phyloP scores from a whole-genome alignment of 2,888 invertebrate species.

The Nemurella pictetii region DNA sequence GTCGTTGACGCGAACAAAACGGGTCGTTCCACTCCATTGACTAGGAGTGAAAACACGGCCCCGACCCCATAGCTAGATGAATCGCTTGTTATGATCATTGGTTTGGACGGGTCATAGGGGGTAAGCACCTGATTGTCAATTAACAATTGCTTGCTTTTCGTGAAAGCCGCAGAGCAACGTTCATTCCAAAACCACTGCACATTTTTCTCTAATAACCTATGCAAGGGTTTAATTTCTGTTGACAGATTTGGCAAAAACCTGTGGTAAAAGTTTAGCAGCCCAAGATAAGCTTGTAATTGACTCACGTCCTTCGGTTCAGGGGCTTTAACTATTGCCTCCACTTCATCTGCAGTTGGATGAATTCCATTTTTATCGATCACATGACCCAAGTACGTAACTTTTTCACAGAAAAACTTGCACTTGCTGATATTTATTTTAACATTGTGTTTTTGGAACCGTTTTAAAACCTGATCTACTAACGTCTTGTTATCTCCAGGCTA shows the following conservation, averaged over 20 bases:
- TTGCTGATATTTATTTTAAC: neutral
- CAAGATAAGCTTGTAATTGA: constrained; percentile 35
- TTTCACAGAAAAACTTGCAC: neutral
- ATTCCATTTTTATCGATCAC: constrained; percentile 19
- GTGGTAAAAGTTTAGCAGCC: constrained; percentile 34
- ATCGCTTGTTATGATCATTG: neutral
- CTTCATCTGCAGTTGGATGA: constrained; percentile 25
- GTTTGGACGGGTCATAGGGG: constrained; percentile 13
- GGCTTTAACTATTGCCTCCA: constrained; percentile 29
- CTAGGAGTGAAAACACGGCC: neutral
- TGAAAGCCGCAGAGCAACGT: neutral
- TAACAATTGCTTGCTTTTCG: neutral
- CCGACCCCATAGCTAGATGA: constrained; percentile 5
- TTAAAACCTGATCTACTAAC: no score
- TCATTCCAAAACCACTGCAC: neutral
- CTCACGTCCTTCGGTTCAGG: constrained; percentile 30
- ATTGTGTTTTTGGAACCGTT: constrained; percentile 1
- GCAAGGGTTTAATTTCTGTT: no score
- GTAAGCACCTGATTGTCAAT: constrained; percentile 2
- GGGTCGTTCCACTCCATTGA: neutral
- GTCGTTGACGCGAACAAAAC: neutral
- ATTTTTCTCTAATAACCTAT: neutral
- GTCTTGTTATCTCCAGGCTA: no score
- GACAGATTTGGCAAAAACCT: no score
- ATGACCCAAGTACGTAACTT: constrained; percentile 7